Evolutionary conservation across 2,113 vertebrate species (phyloP).

Genomic region (Lycocorax pyrrhopterus): DNA sequence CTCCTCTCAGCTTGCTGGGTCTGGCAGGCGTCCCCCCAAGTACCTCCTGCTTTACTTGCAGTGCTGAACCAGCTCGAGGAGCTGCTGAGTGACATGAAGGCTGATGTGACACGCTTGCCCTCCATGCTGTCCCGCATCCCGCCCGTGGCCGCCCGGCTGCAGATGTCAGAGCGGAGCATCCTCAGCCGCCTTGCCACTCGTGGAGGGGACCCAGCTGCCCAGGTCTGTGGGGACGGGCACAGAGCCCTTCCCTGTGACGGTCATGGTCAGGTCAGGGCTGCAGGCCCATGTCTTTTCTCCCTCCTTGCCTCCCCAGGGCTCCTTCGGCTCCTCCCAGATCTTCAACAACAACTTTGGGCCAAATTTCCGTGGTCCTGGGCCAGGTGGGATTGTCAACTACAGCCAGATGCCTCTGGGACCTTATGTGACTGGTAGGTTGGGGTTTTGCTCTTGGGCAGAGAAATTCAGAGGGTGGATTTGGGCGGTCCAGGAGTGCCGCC

Average conservation of each 20-base stretch:
- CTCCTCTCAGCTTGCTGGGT: not conserved
- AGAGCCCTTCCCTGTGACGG: not conserved
- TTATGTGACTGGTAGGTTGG: conserved; percentile 88
- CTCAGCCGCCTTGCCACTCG: conserved; percentile 94
- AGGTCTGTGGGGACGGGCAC: conserved; percentile 67
- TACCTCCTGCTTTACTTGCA: not conserved
- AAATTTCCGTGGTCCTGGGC: conserved; percentile 87
- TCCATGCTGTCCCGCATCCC: conserved; percentile 97
- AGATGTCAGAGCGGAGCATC: conserved; percentile 97
- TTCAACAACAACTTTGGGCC: conserved; percentile 87
- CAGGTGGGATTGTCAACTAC: conserved; percentile 93
- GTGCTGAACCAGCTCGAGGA: conserved; percentile 98
- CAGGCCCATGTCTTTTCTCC: not conserved
- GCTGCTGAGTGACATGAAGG: conserved; percentile 97
- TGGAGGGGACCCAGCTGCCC: conserved; percentile 82
- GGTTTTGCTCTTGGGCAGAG: not conserved
- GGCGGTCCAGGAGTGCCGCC: not conserved
- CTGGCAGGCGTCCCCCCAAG: not conserved
- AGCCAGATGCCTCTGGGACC: conserved; percentile 98
- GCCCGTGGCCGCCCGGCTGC: conserved; percentile 90
- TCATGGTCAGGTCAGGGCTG: not conserved
- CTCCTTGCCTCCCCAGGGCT: conserved; percentile 70
- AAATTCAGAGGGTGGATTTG: not conserved
- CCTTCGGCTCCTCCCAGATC: conserved; percentile 90
- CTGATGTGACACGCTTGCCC: conserved; percentile 91